phyloP scores from a whole-genome alignment of 2,113 vertebrate species.

The Rhizomys pruinosus region DNA sequence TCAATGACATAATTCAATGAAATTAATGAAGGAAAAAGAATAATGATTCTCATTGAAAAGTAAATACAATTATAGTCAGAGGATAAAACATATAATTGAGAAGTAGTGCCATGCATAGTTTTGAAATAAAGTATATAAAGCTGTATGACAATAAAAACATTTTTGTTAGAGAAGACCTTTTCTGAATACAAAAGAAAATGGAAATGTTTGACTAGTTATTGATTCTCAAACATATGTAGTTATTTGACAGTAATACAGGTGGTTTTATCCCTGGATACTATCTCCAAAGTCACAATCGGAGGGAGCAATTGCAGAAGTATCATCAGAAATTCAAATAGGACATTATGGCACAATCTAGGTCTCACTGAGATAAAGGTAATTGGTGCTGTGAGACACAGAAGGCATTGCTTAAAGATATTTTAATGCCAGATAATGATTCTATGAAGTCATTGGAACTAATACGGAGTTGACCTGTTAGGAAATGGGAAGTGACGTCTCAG shows the following conservation, averaged over 20 bases:
- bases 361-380: not conserved
- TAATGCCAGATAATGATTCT: not conserved
- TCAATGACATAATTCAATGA: not conserved
- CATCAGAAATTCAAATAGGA: not conserved
- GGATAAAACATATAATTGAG: not conserved
- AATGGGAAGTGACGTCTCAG: not conserved
- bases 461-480: not conserved
- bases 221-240: not conserved
- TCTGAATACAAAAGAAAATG: not conserved
- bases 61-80: not conserved
- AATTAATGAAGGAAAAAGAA: not conserved
- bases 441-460: not conserved
- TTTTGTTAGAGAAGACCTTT: not conserved
- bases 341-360: not conserved
- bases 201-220: fast-evolving
- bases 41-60: not conserved
- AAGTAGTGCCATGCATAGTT: not conserved
- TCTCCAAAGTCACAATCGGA: not conserved
- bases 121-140: not conserved
- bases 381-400: not conserved
- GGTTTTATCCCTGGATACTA: not conserved
- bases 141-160: not conserved
- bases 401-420: not conserved
- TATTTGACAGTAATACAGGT: not conserved
- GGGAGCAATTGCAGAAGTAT: not conserved